Base-by-base conservation (phyloP, 2,113 vertebrate genomes). In the Setophaga kirtlandii region DNA sequence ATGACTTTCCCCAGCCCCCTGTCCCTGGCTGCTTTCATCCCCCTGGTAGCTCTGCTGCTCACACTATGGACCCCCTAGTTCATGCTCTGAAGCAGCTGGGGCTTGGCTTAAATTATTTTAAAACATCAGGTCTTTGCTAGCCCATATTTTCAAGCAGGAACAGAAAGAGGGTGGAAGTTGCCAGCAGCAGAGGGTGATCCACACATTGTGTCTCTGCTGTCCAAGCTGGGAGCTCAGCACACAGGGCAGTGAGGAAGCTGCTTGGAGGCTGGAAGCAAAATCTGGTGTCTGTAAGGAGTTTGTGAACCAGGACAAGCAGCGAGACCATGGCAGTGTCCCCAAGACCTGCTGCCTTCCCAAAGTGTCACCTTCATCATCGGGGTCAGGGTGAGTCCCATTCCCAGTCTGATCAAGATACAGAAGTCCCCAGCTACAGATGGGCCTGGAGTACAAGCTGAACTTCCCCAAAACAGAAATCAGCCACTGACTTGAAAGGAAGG, bases 191-290 rank as follows among this genome's bases (percentile, higher is more conserved):
- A 22, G 37, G 15, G 67, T 18, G 17, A 86, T 33, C 28, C 1
- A 0, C 13, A 0, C 0, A 1, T 49, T 64, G 24, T 23, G 5
- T 6, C 0, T 0, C 12, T 0, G 0, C 65, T 83, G 6, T 44
- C 35, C 0, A 0, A 64, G 22, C 20, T 68, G n/a, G 50, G 84
- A 63, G 20, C 15, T 28, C 18, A 35, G 46, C 2, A 1, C 30
- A 12, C 14, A 52, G 52, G 73, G 47, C 35, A 73, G 27, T 0
- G 1, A 76, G 67, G 18, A 62, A 50, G 41, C 3, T 31, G 17
- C 30, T 42, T 52, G 59, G 47, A 85, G 14, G 14, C 27, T 77
- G 63, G 8, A 74, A 33, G 9, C 5, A 46, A 87, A 87, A 74
- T 50, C 53, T 88, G 27, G 24, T 56, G 86, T 65, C 39, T 37